Evolutionary conservation across 92 coral and sea anemone species (phyloP).

Genomic region (Paragorgia papillata): DNA sequence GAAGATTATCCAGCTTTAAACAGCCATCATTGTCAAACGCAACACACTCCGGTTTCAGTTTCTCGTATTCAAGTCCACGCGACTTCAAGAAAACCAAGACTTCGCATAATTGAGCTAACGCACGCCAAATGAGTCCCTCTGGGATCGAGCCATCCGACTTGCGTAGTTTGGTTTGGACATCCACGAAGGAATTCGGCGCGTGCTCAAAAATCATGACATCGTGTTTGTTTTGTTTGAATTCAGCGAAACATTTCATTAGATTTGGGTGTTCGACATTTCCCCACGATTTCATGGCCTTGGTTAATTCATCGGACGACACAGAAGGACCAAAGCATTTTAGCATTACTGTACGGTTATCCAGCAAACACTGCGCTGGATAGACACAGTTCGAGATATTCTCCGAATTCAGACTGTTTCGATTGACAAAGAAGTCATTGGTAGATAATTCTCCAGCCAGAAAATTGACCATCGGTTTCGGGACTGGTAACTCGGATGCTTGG

Average conservation of each 20-base stretch:
- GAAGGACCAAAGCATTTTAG: constrained; percentile 81
- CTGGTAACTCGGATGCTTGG: constrained; percentile 84
- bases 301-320: constrained; percentile 66
- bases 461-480: constrained; percentile 81
- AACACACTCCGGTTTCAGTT: constrained; percentile 72
- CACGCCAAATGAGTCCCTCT: constrained; percentile 87
- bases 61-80: constrained; percentile 69
- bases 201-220: constrained; percentile 85
- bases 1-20: constrained; percentile 83
- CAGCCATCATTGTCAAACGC: constrained; percentile 85
- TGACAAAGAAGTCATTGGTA: constrained; percentile 85
- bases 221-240: constrained; percentile 75
- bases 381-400: constrained; percentile 84
- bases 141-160: constrained; percentile 67
- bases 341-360: constrained; percentile 88
- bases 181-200: constrained; percentile 77
- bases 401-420: constrained; percentile 76
- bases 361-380: constrained; percentile 94
- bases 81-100: constrained; percentile 77
- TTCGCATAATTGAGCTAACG: constrained; percentile 75
- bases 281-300: constrained; percentile 77
- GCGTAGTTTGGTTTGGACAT: constrained; percentile 63
- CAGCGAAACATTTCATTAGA: constrained; percentile 63
- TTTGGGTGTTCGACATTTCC: constrained; percentile 71
- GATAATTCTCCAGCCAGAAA: constrained; percentile 81